Evolutionary conservation across 2,113 vertebrate genomes (phyloP).

Genomic region (Stictonetta naevosa): DNA sequence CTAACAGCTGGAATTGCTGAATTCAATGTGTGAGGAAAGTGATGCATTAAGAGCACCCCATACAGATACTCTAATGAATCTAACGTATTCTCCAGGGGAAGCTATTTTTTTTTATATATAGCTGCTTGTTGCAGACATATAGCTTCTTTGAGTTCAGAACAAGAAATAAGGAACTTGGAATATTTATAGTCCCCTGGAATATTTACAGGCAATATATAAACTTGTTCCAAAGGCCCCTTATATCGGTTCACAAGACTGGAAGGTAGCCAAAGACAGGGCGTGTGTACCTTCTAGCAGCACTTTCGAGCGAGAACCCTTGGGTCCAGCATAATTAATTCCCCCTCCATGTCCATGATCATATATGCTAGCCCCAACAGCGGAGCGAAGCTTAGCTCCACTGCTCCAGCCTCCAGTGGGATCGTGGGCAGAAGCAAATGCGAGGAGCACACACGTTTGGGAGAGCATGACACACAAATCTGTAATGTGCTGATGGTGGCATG

Average conservation of each 20-base stretch:
- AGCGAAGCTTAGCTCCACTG: neutral
- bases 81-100: neutral
- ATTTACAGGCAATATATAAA: neutral
- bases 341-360: neutral
- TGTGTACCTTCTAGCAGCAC: fast-evolving
- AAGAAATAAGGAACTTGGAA: neutral
- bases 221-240: neutral
- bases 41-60: neutral
- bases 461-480: neutral
- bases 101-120: neutral
- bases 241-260: neutral
- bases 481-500: fast-evolving
- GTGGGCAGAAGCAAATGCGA: neutral
- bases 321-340: neutral
- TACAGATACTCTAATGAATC: neutral
- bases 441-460: neutral
- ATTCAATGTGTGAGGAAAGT: neutral
- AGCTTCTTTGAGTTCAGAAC: neutral
- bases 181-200: neutral
- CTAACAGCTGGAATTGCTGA: conserved; percentile 16
- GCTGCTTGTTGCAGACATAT: neutral
- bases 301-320: neutral
- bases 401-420: fast-evolving
- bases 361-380: fast-evolving
- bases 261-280: neutral